Conservation (phyloP, 2,888 invertebrate genomes). For the Hylaea fasciaria region DNA sequence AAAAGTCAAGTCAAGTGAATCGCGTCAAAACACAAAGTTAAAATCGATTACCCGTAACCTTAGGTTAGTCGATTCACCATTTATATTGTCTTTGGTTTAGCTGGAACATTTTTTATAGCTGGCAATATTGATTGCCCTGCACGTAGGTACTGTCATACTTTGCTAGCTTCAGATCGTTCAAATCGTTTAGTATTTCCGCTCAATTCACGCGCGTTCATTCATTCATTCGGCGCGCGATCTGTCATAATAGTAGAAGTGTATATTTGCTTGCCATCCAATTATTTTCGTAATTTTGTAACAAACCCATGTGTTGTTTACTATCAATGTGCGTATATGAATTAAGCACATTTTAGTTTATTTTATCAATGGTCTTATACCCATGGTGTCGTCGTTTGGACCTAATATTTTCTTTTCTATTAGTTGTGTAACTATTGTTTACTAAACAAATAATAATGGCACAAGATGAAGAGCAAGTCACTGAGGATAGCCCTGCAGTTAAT, state of each 20-base stretch:
- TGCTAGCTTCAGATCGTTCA: not conserved
- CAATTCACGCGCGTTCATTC: not conserved
- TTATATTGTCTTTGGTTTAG: not conserved
- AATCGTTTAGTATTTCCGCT: slow-evolving; percentile 9
- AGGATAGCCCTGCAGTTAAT: slow-evolving; percentile 56
- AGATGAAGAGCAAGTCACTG: slow-evolving; percentile 59
- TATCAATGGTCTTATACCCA: not conserved
- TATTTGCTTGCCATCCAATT: not conserved
- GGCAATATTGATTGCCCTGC: not conserved
- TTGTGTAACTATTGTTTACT: slow-evolving; percentile 9
- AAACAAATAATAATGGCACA: slow-evolving; percentile 58
- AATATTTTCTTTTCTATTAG: not conserved
- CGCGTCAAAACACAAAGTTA: not conserved
- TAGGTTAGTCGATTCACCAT: not conserved
- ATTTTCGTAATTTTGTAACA: slow-evolving; percentile 13
- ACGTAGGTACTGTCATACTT: not conserved
- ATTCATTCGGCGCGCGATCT: slow-evolving; percentile 29
- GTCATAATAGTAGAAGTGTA: not conserved
- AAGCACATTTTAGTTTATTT: not conserved
- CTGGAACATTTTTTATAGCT: not conserved
- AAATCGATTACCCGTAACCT: no score
- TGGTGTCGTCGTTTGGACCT: not conserved
- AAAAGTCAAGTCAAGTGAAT: no score
- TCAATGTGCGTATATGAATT: not conserved
- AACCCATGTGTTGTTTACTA: slow-evolving; percentile 2